A percentile compares a stretch with the other conserved stretches of the same genome.
Evolutionary conservation across 2,113 vertebrate species (phyloP).

Genomic region (Trachemys scripta): DNA sequence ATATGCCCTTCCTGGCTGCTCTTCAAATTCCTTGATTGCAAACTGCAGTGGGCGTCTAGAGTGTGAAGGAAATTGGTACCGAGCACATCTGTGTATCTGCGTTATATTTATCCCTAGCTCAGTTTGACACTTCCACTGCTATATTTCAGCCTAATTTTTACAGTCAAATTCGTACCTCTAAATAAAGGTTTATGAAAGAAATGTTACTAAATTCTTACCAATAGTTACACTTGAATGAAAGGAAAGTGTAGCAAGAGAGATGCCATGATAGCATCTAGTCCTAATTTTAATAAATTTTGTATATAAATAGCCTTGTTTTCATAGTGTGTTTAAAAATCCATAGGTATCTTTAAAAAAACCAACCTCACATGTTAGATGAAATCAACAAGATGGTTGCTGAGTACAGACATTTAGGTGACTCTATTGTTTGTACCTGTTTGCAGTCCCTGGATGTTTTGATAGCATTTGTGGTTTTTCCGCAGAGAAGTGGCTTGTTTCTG

Average conservation of each 20-base stretch:
- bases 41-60: background rate
- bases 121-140: background rate
- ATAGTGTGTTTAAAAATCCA: background rate
- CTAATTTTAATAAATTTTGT: background rate
- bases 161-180: background rate
- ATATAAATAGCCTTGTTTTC: background rate
- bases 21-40: background rate
- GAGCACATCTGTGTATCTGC: background rate
- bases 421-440: background rate
- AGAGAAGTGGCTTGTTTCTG: background rate
- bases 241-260: background rate
- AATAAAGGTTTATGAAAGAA: background rate
- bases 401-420: background rate
- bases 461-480: background rate
- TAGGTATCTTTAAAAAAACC: background rate
- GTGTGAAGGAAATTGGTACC: background rate
- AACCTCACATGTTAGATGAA: background rate
- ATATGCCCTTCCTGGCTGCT: background rate
- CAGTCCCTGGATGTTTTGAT: background rate
- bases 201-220: background rate
- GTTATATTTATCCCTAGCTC: background rate
- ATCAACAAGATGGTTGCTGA: background rate
- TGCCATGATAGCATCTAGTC: background rate
- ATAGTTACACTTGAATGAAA: background rate
- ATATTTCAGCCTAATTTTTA: background rate